phyloP scores from a whole-genome alignment of 2,888 invertebrate genomes.

The Dastarcus helophoroides region DNA sequence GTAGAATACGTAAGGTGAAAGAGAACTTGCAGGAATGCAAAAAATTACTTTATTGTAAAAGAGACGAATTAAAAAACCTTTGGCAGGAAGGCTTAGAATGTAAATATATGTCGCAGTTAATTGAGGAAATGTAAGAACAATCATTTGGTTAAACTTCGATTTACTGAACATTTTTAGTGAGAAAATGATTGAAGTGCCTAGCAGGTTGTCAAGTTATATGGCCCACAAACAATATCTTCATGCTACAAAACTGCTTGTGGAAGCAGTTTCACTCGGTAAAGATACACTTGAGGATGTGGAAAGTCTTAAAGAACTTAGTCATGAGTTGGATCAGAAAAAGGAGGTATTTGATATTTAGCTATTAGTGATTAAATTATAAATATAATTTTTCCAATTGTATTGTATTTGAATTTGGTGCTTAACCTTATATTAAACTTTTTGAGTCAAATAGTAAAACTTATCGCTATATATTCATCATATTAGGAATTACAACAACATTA shows the following conservation, averaged over 20 bases:
- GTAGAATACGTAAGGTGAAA: constrained; percentile 65
- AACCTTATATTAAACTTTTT: no score
- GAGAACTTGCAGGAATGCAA: constrained; percentile 76
- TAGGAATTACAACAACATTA: no score
- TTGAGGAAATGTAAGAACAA: constrained; percentile 73
- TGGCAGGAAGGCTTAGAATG: constrained; percentile 97
- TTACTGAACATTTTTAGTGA: constrained; percentile 58
- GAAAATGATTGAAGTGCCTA: constrained; percentile 62
- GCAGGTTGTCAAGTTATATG: constrained; percentile 52
- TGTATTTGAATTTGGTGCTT: no score
- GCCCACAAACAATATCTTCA: constrained; percentile 70
- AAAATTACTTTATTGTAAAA: constrained; percentile 72
- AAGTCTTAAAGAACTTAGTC: constrained; percentile 67
- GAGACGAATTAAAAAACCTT: constrained; percentile 85
- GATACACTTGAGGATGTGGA: constrained; percentile 71
- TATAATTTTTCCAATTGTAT: no score
- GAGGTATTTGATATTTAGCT: constrained; percentile 38
- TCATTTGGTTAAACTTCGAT: no score
- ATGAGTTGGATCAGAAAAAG: constrained; percentile 58
- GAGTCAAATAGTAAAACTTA: no score
- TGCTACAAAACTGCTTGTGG: constrained; percentile 70
- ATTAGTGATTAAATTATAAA: constrained; percentile 3
- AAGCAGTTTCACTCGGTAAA: constrained; percentile 55
- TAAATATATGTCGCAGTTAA: constrained; percentile 74
- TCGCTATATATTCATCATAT: no score